Conservation (phyloP, 2,888 invertebrate species). For the Kryphioiulus occultus region DNA sequence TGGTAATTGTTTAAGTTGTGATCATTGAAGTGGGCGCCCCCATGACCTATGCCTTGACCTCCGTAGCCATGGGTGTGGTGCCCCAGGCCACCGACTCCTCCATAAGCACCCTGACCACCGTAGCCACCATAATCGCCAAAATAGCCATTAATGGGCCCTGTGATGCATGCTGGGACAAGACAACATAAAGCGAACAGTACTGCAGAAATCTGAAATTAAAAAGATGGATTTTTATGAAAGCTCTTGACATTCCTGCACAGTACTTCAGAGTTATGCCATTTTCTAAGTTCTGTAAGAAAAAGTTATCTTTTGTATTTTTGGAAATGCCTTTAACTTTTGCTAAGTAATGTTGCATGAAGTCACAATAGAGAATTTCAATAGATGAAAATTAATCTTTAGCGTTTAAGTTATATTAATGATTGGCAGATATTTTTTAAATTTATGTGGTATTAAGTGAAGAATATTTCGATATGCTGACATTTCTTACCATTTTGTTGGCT, state of each 20-base stretch:
- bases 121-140: constrained; percentile 44
- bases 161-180: not conserved
- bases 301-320: no score
- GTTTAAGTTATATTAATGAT: no score
- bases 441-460: not conserved
- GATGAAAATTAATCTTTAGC: no score
- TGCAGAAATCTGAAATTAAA: constrained; percentile 6
- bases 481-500: constrained; percentile 16
- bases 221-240: not conserved
- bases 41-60: constrained; percentile 32
- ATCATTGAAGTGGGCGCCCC: constrained; percentile 38
- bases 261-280: no score
- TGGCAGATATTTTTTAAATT: no score
- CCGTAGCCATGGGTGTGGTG: constrained; percentile 35
- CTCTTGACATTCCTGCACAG: not conserved
- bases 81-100: not conserved
- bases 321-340: no score
- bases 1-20: constrained; percentile 41
- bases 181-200: not conserved
- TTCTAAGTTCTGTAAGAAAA: no score
- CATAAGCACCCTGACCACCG: constrained; percentile 39
- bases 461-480: not conserved
- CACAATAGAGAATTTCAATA: no score
- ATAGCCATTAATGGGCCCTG: not conserved
- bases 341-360: no score